Conservation (phyloP, 2,797 vertebrate genomes). For the Hyperoplus immaculatus region DNA sequence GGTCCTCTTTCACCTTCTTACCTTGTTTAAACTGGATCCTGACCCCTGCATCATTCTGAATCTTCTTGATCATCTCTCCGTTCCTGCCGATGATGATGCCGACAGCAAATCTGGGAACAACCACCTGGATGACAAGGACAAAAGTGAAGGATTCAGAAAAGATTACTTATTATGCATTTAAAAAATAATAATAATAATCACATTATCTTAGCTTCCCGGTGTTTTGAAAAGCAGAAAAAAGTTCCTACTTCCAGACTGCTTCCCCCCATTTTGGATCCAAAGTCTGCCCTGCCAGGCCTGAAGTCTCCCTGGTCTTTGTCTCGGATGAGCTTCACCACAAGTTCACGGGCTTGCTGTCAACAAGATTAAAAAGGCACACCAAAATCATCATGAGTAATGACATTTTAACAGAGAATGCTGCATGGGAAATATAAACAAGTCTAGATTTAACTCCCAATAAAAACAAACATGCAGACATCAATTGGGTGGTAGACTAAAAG, state of each 20-base stretch:
- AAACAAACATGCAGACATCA: slow-evolving; percentile 7
- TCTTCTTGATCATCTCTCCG: slow-evolving; percentile 99
- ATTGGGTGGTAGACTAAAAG: slow-evolving; percentile 1
- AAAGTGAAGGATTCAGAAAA: background rate
- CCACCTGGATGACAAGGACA: slow-evolving; percentile 84
- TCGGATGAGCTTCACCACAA: slow-evolving; percentile 97
- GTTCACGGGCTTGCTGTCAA: slow-evolving; percentile 97
- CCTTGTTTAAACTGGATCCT: slow-evolving; percentile 99
- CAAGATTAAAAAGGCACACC: slow-evolving; percentile 34
- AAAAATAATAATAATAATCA: background rate
- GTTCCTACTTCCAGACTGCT: slow-evolving; percentile 92
- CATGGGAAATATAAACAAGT: background rate
- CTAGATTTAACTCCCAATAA: background rate
- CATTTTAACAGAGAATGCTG: background rate
- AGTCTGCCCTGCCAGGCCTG: slow-evolving; percentile 91
- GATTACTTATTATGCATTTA: background rate
- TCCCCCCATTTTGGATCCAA: slow-evolving; percentile 93
- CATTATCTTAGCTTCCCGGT: background rate
- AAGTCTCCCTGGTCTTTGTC: slow-evolving; percentile 98
- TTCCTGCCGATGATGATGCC: slow-evolving; percentile 99
- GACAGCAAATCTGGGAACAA: slow-evolving; percentile 96
- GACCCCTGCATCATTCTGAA: slow-evolving; percentile 97
- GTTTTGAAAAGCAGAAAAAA: background rate
- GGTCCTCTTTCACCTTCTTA: slow-evolving; percentile 63
- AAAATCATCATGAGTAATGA: background rate